Conservation (phyloP, 2,888 invertebrate genomes). For the Ethmia dodecea region DNA sequence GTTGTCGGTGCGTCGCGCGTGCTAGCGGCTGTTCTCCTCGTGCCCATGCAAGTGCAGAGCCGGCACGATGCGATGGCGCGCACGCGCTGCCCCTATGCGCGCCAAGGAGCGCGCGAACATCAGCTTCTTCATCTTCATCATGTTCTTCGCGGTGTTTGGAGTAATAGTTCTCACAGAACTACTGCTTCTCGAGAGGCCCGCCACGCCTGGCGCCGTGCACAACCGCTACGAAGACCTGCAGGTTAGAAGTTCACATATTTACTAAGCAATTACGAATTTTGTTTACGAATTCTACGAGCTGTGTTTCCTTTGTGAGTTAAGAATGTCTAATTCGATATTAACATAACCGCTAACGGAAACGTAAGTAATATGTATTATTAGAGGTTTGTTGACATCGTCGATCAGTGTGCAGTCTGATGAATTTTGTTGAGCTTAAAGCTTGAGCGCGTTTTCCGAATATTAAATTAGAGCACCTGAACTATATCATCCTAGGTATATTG, state of each 20-base stretch:
- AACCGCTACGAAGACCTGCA: conserved; percentile 83
- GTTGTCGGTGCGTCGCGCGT: conserved; percentile 39
- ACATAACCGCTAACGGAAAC: not conserved
- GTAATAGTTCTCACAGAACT: conserved; percentile 92
- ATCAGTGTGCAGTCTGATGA: no score
- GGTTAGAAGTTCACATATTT: conserved; percentile 40
- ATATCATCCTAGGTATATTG: no score
- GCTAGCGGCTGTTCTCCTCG: conserved; percentile 22
- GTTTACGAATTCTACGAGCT: conserved; percentile 14
- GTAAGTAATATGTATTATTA: not conserved
- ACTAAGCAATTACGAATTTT: not conserved
- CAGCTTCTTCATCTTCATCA: conserved; percentile 93
- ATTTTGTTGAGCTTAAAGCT: no score
- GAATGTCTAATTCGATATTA: not conserved
- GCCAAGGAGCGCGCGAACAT: conserved; percentile 89
- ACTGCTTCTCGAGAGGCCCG: conserved; percentile 74
- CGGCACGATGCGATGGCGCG: conserved; percentile 66
- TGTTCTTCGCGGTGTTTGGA: conserved; percentile 93
- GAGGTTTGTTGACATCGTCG: not conserved
- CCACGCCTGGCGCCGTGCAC: conserved; percentile 71
- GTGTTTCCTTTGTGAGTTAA: conserved; percentile 16
- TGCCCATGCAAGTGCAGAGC: conserved; percentile 44
- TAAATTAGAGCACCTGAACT: no score
- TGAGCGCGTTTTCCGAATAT: no score
- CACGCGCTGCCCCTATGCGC: conserved; percentile 28